Base-by-base conservation (phyloP, 2,888 invertebrate genomes). In the Torymus aiolomorphi region DNA sequence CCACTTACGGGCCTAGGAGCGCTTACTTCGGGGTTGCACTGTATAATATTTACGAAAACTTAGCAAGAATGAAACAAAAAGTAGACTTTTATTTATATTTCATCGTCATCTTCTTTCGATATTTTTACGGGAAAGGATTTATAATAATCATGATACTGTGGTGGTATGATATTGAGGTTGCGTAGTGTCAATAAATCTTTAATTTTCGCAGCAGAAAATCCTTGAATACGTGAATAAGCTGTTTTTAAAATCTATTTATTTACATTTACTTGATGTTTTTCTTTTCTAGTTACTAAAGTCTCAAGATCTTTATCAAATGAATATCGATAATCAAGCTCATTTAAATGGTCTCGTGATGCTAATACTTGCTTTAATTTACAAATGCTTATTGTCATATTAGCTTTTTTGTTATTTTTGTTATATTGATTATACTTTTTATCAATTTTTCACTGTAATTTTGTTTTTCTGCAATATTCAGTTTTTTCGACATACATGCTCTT, bases 91-190 rank as follows among this genome's bases (percentile, higher is more conserved):
- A 2, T 24, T 24, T 24, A 24, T 24, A 24, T 2, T 24, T 24
- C 24, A 3, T 24, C 24, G 24, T 24, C 24, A 2, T 24, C 24
- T 24, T 24, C 24, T 24, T 24, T 24, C 2, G 24, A 3, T 24
- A 3, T n/a, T 3, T 24, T 24, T 24, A 24, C 24, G 3, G 24
- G 24, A 67, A 72, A 72, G 0, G 62, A 72, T 14, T 72, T 62
- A 14, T 72, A 72, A 49, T 61, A 72, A 12, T 61, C 51, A 14
- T 72, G 72, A 56, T 61, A 72, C 13, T 49, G 20, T 1, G 62
- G 2, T 61, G 72, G 73, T 49, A 73, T 73, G 31, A 73, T 16
- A 65, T 63, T 74, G 13, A 24, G n/a, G n/a, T 74, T 61, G 20
- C 74, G 63, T 8, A 74, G 52, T 16, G 52, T 2, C 18, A 16